A percentile compares a stretch with the other conserved stretches of the same genome.
Evolutionary conservation across 2,888 invertebrate species (phyloP).

Genomic region (Laspeyria flexula): DNA sequence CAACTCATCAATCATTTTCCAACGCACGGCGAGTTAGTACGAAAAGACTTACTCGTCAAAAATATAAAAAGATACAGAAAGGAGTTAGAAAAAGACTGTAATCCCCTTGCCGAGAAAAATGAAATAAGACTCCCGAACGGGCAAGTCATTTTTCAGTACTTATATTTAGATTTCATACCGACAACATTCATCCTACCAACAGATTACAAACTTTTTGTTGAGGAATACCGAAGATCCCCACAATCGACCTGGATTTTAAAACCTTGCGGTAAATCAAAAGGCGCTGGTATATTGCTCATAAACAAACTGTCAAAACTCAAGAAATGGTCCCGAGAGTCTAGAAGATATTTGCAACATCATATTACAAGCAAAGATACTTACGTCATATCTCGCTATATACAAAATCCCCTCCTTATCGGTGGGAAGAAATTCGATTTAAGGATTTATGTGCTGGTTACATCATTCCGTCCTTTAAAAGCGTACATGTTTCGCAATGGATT

Average conservation of each 20-base stretch:
- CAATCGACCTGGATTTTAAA: constrained; percentile 99
- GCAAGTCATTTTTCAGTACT: constrained; percentile 89
- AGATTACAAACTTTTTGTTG: constrained; percentile 98
- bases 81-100: constrained; percentile 96
- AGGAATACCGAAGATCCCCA: constrained; percentile 97
- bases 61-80: constrained; percentile 97
- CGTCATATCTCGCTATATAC: constrained; percentile 98
- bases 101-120: constrained; percentile 92
- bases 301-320: constrained; percentile 97
- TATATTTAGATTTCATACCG: constrained; percentile 95
- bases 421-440: constrained; percentile 98
- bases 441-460: constrained; percentile 96
- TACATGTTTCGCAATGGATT: constrained; percentile 97
- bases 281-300: constrained; percentile 97
- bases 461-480: constrained; percentile 96
- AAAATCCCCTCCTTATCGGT: constrained; percentile 97
- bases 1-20: constrained; percentile 98
- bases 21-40: constrained; percentile 96
- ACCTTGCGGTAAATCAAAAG: constrained; percentile 97
- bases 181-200: constrained; percentile 97
- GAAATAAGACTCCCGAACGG: constrained; percentile 84
- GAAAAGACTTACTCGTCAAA: constrained; percentile 98
- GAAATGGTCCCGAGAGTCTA: constrained; percentile 95
- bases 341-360: constrained; percentile 94
- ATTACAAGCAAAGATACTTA: constrained; percentile 94